A percentile compares a stretch with the other conserved stretches of the same genome.
Evolutionary conservation across 37 sponge, comb jelly and placozoan genomes (phyloP).

Genomic region (Agelas oroides): DNA sequence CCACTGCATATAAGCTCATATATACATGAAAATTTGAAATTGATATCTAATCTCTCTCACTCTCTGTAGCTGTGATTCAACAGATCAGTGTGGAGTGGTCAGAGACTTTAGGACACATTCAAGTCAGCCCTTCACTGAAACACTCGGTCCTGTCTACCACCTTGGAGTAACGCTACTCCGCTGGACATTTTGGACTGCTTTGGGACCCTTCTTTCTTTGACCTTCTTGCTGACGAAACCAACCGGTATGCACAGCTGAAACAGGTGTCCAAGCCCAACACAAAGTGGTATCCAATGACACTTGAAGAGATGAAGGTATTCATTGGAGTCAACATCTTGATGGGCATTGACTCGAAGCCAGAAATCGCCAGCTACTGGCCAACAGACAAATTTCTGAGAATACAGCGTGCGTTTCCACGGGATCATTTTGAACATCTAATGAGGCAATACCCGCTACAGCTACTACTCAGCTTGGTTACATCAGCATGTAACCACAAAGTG

Average conservation of each 20-base stretch:
- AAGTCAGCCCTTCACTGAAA: too few species aligned
- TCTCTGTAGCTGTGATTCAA: too few species aligned
- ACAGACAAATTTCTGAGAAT: background rate
- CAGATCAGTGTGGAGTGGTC: too few species aligned
- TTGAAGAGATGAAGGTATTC: conserved; percentile 12
- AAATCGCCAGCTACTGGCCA: conserved; percentile 1
- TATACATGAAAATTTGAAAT: too few species aligned
- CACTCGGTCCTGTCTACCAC: background rate
- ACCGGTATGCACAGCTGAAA: conserved; percentile 1
- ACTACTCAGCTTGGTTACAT: too few species aligned
- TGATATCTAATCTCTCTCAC: too few species aligned
- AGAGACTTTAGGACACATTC: too few species aligned
- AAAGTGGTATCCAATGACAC: background rate
- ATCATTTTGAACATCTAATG: too few species aligned
- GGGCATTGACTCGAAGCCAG: background rate
- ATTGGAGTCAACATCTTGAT: conserved; percentile 14
- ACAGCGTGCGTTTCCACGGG: too few species aligned
- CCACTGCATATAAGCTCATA: too few species aligned
- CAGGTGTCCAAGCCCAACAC: background rate
- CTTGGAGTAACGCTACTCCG: background rate
- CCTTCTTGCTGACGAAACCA: background rate
- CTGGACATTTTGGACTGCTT: background rate
- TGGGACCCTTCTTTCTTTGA: background rate
- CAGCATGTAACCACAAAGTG: too few species aligned
- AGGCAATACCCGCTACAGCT: too few species aligned